Evolutionary conservation across 2,113 vertebrate species (phyloP).

Genomic region (Psettodes erumei): DNA sequence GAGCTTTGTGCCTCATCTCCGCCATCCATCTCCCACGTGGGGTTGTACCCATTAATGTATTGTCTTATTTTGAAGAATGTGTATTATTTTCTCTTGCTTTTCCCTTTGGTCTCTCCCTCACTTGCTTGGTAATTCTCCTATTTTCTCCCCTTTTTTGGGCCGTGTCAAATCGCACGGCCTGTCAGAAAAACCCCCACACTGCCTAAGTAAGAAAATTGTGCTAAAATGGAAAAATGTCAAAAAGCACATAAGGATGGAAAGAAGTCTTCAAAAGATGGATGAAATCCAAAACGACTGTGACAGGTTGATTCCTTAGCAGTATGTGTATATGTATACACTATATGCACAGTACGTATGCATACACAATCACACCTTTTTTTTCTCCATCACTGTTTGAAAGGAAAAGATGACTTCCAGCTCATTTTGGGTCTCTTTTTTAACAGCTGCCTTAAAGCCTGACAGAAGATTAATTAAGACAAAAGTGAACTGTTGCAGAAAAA

Average conservation of each 20-base stretch:
- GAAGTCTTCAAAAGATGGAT: slow-evolving; percentile 9
- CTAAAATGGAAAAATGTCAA: not conserved
- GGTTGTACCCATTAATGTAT: slow-evolving; percentile 7
- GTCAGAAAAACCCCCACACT: not conserved
- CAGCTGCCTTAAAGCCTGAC: slow-evolving; percentile 24
- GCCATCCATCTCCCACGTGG: slow-evolving; percentile 1
- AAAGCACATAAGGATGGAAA: not conserved
- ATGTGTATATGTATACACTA: not conserved
- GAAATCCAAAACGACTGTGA: not conserved
- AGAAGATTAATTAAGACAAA: not conserved
- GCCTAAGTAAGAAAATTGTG: not conserved
- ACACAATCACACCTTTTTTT: not conserved
- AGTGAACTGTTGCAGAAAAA: slow-evolving; percentile 8
- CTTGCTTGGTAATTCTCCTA: slow-evolving; percentile 2
- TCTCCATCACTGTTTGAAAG: not conserved
- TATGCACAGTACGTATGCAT: not conserved
- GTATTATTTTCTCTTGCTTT: slow-evolving; percentile 11
- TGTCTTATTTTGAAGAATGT: slow-evolving; percentile 35
- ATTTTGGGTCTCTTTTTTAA: slow-evolving; percentile 12
- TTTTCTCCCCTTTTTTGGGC: slow-evolving; percentile 22
- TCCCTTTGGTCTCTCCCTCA: not conserved
- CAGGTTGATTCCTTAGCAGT: not conserved
- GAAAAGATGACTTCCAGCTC: not conserved
- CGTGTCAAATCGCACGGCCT: slow-evolving; percentile 2
- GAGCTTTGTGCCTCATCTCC: slow-evolving; percentile 28